phyloP scores from a whole-genome alignment of 1,140 invertebrate genomes.

The Leptopilina boulardi region DNA sequence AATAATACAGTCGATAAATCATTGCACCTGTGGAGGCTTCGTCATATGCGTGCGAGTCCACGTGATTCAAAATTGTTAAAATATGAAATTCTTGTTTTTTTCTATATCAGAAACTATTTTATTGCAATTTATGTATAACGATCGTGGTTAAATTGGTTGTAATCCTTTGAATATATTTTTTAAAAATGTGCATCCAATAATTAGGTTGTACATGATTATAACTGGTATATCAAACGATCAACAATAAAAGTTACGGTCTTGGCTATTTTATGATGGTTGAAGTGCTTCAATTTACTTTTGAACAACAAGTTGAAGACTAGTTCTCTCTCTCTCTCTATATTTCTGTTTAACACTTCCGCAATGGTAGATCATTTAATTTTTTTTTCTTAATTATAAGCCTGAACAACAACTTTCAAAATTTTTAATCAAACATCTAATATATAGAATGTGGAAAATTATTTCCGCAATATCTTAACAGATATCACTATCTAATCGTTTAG shows the following conservation, averaged over 20 bases:
- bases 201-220: constrained; percentile 9
- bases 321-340: no score
- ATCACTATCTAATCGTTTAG: not conserved
- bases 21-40: not conserved
- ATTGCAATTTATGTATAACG: not conserved
- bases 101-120: not conserved
- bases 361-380: constrained; percentile 12
- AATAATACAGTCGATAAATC: not conserved
- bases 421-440: not conserved
- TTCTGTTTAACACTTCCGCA: constrained; percentile 19
- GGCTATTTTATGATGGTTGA: constrained; percentile 11
- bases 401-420: constrained; percentile 5
- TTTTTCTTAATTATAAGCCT: not conserved
- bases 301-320: constrained; percentile 15
- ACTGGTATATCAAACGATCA: constrained; percentile 13
- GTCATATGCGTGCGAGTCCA: not conserved
- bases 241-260: constrained; percentile 20
- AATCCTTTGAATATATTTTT: constrained; percentile 7
- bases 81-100: not conserved
- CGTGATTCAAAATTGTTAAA: not conserved
- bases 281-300: constrained; percentile 1
- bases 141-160: constrained; percentile 2
- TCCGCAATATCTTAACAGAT: not conserved
- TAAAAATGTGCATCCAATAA: not conserved
- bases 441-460: not conserved